Conservation (phyloP, 2,113 vertebrate genomes). For the Entomyzon cyanotis region DNA sequence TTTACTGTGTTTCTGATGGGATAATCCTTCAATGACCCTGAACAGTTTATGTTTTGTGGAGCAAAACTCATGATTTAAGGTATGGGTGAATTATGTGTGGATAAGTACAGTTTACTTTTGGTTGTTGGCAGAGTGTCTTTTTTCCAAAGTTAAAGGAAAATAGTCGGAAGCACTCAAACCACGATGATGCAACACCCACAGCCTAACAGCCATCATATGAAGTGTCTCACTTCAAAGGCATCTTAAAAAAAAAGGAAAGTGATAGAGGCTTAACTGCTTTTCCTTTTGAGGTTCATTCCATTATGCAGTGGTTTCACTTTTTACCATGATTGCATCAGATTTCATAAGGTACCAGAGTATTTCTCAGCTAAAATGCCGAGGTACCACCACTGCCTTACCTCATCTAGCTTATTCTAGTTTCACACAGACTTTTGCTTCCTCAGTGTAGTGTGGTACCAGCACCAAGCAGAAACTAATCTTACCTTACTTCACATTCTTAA, state of each 20-base stretch:
- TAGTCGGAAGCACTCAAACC: neutral
- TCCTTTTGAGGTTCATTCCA: neutral
- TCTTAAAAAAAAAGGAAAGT: neutral
- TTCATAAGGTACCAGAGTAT: neutral
- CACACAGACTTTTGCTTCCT: neutral
- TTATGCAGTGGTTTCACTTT: neutral
- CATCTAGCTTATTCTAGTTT: neutral
- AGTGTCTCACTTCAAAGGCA: neutral
- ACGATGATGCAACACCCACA: neutral
- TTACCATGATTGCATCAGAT: neutral
- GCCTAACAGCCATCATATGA: neutral
- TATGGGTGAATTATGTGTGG: neutral
- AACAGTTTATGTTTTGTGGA: conserved; percentile 21
- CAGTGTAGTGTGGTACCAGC: neutral
- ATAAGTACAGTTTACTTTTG: conserved; percentile 28
- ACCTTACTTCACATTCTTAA: neutral
- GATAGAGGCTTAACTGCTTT: neutral
- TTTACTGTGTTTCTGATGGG: neutral
- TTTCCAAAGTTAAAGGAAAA: conserved; percentile 13
- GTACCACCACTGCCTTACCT: neutral
- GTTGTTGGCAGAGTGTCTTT: neutral
- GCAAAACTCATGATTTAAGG: conserved; percentile 18
- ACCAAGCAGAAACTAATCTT: neutral
- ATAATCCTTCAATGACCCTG: neutral
- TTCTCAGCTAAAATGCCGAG: neutral